Conservation (phyloP, 2,797 vertebrate species). For the Halcyon chelicuti region DNA sequence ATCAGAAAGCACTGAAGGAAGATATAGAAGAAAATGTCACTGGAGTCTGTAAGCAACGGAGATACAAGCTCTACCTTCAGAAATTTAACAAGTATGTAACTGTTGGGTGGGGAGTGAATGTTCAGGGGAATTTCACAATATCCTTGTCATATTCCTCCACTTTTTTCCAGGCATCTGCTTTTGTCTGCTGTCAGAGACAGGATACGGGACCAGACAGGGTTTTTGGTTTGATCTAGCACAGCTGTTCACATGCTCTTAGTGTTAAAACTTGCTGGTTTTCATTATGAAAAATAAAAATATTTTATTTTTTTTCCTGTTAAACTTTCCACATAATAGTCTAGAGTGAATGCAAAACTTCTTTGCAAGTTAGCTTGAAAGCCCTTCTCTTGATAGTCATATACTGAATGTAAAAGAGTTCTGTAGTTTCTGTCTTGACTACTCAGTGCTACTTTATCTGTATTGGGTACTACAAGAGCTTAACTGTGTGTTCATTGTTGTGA, state of each 20-base stretch:
- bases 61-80: background rate
- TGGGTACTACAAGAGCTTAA: background rate
- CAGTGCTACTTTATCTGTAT: background rate
- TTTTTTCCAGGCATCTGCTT: conserved; percentile 23
- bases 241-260: background rate
- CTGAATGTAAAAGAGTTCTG: background rate
- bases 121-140: background rate
- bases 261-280: background rate
- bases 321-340: background rate
- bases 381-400: background rate
- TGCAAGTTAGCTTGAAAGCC: background rate
- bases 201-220: background rate
- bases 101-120: background rate
- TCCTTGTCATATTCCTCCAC: background rate
- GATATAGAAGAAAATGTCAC: background rate
- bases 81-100: background rate
- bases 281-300: conserved; percentile 17
- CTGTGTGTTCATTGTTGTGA: background rate
- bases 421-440: background rate
- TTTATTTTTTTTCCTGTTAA: background rate
- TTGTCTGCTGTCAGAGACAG: conserved; percentile 35
- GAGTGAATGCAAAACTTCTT: background rate
- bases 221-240: conserved; percentile 25
- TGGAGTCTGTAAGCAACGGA: background rate
- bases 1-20: background rate